Base-by-base conservation (phyloP, 2,888 invertebrate species). In the Toxonevra muliebris region DNA sequence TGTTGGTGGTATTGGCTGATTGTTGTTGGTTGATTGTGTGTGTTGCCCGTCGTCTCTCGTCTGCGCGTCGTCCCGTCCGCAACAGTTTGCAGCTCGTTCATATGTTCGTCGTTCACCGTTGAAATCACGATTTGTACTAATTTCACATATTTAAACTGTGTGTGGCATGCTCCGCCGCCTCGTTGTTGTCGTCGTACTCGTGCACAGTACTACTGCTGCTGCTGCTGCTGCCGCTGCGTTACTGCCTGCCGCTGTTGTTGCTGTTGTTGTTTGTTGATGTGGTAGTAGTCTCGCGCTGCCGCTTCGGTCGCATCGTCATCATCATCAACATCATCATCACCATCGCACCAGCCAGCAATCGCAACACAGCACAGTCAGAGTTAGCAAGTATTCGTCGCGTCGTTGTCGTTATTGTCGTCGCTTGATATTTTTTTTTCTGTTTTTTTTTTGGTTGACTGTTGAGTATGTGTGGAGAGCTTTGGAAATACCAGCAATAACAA, bases 121-220 rank as follows among this genome's bases (percentile, higher is more conserved):
- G 83, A 83, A 83, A 84, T 83, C 83, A 83, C 83, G 84, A 83
- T 81, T 83, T 83, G 84, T 83, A 83, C 83, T 83, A 84, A 83
- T 84, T 83, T 83, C 81, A 82, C 79, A 80, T 83, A 82, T 81
- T 82, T 83, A 80, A 80, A 80, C 79, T 83, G 82, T 82, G 82
- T 82, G 82, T 82, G 83, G 83, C 83, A 83, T 81, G 83, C 80
- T 80, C 80, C 79, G 71, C 66, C 70, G 69, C 68, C 67, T 74
- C 60, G 70, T n/a, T n/a, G n/a, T n/a, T n/a, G 73, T 62, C 65
- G 71, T 70, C 73, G 73, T 70, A 69, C 62, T 69, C 69, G 66
- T 69, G 69, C 71, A 71, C 71, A 69, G 69, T 71, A 71, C 68
- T 65, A 75, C 70, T 66, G 71, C 66, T 70, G 53, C 58, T 43